Conservation (phyloP, 2,113 vertebrate species). For the Xenotilapia longispinis region DNA sequence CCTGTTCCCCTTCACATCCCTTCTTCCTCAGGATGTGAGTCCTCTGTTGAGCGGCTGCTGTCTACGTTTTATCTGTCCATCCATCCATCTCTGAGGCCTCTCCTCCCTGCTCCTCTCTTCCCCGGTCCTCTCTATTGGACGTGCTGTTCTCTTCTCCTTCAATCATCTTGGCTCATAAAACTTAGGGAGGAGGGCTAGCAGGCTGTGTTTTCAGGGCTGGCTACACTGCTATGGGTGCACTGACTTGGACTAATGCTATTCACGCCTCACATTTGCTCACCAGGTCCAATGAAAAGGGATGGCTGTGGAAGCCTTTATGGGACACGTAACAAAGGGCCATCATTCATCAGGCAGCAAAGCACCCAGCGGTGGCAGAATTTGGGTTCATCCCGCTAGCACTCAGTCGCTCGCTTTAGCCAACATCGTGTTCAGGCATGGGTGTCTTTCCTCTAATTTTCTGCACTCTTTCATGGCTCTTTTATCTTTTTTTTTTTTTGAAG, state of each 20-base stretch:
- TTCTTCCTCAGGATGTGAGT: constrained; percentile 34
- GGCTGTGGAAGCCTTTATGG: constrained; percentile 49
- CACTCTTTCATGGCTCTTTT: background rate
- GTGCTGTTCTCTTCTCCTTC: constrained; percentile 47
- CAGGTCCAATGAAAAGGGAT: constrained; percentile 54
- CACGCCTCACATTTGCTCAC: constrained; percentile 62
- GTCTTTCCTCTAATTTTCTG: background rate
- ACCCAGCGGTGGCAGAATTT: background rate
- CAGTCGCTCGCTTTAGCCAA: background rate
- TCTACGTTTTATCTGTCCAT: constrained; percentile 57
- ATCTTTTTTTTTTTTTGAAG: background rate
- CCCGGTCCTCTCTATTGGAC: constrained; percentile 8
- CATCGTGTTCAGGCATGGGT: background rate
- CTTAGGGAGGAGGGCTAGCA: constrained; percentile 51
- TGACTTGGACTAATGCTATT: constrained; percentile 73
- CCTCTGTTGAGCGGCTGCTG: constrained; percentile 61
- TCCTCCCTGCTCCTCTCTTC: constrained; percentile 19
- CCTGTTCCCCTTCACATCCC: constrained; percentile 67
- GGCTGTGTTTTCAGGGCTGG: constrained; percentile 68
- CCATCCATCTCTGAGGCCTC: constrained; percentile 47
- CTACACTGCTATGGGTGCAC: constrained; percentile 66
- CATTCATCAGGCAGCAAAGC: constrained; percentile 56
- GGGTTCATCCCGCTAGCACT: background rate
- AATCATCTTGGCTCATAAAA: constrained; percentile 68
- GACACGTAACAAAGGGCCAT: constrained; percentile 55